phyloP scores from a whole-genome alignment of 2,888 invertebrate species.

The Microctonus aethiopoides region DNA sequence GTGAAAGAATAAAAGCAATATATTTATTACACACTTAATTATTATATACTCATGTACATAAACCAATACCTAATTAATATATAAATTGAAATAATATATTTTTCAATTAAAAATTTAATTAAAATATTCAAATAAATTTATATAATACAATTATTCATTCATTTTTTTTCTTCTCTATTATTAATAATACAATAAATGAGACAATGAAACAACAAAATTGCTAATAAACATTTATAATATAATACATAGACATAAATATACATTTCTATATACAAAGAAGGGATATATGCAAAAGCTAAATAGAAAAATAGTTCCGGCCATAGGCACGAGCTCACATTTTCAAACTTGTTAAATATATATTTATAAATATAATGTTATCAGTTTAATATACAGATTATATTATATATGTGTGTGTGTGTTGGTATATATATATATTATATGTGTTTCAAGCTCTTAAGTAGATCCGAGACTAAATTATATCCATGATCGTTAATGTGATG shows the following conservation, averaged over 20 bases:
- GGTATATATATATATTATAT: too few species aligned
- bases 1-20: neutral
- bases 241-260: too few species aligned
- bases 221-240: neutral
- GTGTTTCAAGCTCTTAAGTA: conserved; percentile 39
- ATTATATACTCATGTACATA: neutral
- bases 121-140: too few species aligned
- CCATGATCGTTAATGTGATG: conserved; percentile 50
- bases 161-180: too few species aligned
- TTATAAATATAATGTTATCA: too few species aligned
- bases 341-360: conserved; percentile 27
- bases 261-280: too few species aligned
- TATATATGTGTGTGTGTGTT: conserved; percentile 13
- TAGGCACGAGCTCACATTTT: conserved; percentile 44
- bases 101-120: neutral
- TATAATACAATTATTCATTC: too few species aligned
- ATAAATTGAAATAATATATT: neutral
- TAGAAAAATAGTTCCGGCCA: conserved; percentile 22
- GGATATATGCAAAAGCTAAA: too few species aligned
- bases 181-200: too few species aligned
- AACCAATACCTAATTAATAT: neutral
- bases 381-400: neutral
- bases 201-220: too few species aligned
- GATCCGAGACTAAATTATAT: conserved; percentile 53
- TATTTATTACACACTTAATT: too few species aligned